Conservation (phyloP, 2,888 invertebrate genomes). For the Carabus problematicus region DNA sequence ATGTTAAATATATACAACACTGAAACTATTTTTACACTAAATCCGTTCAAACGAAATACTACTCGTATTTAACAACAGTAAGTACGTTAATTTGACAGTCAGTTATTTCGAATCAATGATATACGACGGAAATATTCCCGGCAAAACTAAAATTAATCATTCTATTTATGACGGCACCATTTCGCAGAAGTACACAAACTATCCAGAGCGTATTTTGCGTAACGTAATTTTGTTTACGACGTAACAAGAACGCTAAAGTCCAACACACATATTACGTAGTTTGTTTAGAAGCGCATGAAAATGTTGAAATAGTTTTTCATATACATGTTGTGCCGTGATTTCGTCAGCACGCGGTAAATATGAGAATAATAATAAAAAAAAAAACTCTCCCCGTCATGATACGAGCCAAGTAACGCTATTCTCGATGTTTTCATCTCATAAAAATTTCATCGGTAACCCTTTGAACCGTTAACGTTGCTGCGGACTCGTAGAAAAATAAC, state of each 20-base stretch:
- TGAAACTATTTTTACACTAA: too few species aligned
- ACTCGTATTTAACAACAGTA: background rate
- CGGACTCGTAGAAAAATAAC: conserved; percentile 37
- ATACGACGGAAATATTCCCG: conserved; percentile 29
- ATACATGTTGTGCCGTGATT: conserved; percentile 23
- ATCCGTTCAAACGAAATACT: too few species aligned
- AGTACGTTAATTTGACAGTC: conserved; percentile 32
- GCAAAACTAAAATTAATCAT: conserved; percentile 41
- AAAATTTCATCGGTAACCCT: conserved; percentile 39
- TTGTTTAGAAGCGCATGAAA: background rate
- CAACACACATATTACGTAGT: background rate
- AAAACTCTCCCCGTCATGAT: conserved; percentile 10
- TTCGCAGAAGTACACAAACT: conserved; percentile 32
- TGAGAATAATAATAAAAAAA: conserved; percentile 28
- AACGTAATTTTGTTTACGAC: background rate
- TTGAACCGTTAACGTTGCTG: conserved; percentile 30
- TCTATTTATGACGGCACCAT: conserved; percentile 42
- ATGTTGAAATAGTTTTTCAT: conserved; percentile 24
- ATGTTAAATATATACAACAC: too few species aligned
- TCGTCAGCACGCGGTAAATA: conserved; percentile 22
- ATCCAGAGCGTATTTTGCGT: conserved; percentile 3
- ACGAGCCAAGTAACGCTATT: conserved; percentile 9
- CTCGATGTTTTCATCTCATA: conserved; percentile 37
- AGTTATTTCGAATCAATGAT: conserved; percentile 38
- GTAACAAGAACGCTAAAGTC: background rate